Evolutionary conservation across 2,888 invertebrate genomes (phyloP), one percentile per base, ranked within the genome.

Genomic region (Dexiosoma caninum): DNA sequence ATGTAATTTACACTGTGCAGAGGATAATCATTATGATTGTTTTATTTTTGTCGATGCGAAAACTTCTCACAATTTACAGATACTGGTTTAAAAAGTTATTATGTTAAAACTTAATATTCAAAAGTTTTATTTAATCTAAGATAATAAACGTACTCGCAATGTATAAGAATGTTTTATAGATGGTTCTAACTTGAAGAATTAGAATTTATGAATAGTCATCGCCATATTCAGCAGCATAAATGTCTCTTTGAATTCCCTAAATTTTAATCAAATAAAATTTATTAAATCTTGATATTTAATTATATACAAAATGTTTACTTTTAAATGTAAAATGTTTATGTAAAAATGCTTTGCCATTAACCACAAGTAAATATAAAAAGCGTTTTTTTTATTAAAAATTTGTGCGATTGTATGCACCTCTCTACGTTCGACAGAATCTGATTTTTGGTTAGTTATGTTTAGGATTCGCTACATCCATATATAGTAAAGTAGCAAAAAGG

Each of bases 181-280:
- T 27, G 6, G 14, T 69, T 57, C 16, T 19, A 30, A 57, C 14
- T 30, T 37, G 3, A n/a, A 69, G 8, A 62, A 46, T 8, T 57
- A 70, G n/a, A 53, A 60, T 66, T 75, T 72, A 64, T 71, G 69
- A 69, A 62, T 64, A 60, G 46, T 71, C 51, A 37, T 77, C 67
- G 59, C 40, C 77, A 51, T 81, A 72, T 59, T 77, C 72, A 44
- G 62, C 81, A 66, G 64, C 64, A 44, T 60, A 69, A 27, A 67
- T 66, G 30, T 81, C 81, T 69, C 81, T 69, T 66, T 81, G 81
- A 70, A 81, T 81, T 9, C 78, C 78, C 78, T 81, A 78, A 75
- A 78, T 78, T 66, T 42, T 32, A 78, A 74, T 40, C 55, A 53
- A 70, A 74, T 49, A 69, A 77, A 72, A 74, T 21, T 67, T n/a